Evolutionary conservation across 2,888 invertebrate species (phyloP).

Genomic region (Labia minor): DNA sequence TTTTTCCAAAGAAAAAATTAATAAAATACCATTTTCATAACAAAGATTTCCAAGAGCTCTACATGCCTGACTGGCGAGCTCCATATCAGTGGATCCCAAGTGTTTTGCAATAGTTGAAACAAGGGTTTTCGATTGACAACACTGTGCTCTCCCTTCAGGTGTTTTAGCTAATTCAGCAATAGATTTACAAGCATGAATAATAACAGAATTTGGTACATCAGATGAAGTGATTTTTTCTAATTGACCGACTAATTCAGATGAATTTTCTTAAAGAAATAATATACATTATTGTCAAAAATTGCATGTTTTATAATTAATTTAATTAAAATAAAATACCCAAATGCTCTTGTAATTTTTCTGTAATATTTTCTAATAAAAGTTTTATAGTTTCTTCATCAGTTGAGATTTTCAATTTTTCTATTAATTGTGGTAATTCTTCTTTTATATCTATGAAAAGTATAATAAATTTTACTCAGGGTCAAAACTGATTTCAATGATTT

Average conservation of each 20-base stretch:
- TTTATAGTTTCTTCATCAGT: neutral
- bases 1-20: no score
- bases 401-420: neutral
- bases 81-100: slow-evolving; percentile 31
- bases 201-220: neutral
- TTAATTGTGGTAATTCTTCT: neutral
- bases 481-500: no score
- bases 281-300: no score
- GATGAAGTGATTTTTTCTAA: neutral
- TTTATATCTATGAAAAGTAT: neutral
- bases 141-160: slow-evolving; percentile 45
- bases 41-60: slow-evolving; percentile 81
- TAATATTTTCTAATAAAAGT: neutral
- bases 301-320: no score
- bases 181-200: slow-evolving; percentile 23
- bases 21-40: slow-evolving; percentile 76
- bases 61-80: slow-evolving; percentile 58
- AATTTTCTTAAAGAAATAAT: neutral
- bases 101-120: slow-evolving; percentile 31
- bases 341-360: neutral
- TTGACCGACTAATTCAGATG: neutral
- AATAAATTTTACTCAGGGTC: no score
- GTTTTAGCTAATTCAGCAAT: slow-evolving; percentile 68
- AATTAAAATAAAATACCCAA: neutral
- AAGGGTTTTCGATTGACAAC: slow-evolving; percentile 23